A percentile compares a stretch with the other conserved stretches of the same genome.
These are phyloP conservation scores for Aromia moschata DNA, from an alignment of 2,888 invertebrate genomes.

Conservation along the genomic window DNA sequence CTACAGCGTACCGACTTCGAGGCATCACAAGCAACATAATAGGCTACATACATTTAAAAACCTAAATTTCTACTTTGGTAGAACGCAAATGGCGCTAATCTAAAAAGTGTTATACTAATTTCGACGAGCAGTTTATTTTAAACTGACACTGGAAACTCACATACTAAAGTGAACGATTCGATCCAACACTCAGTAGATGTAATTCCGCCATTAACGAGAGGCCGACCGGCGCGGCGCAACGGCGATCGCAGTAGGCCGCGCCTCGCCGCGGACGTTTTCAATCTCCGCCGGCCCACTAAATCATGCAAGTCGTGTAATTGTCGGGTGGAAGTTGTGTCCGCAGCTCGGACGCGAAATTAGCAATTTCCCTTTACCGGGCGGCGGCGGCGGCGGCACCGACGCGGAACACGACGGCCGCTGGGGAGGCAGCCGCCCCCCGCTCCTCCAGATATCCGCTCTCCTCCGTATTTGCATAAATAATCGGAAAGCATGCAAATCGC, in stretches of 20 bases:
- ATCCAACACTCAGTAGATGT: not conserved
- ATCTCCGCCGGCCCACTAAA: slow-evolving; percentile 26
- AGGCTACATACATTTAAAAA: not conserved
- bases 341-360: slow-evolving; percentile 60
- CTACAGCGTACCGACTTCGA: not conserved
- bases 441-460: no score
- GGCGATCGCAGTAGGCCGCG: not conserved
- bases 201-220: not conserved
- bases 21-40: not conserved
- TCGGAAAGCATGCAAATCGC: slow-evolving; percentile 63
- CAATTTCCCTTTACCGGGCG: slow-evolving; percentile 60
- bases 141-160: no score
- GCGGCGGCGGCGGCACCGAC: slow-evolving; percentile 40
- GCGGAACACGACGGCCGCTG: slow-evolving; percentile 55
- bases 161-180: not conserved
- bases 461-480: slow-evolving; percentile 63
- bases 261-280: slow-evolving; percentile 14
- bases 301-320: slow-evolving; percentile 53
- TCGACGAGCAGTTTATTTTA: no score
- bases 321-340: slow-evolving; percentile 46
- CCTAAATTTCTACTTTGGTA: no score
- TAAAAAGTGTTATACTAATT: no score
- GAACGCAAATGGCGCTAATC: no score
- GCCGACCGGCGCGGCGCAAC: slow-evolving; percentile 3
- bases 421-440: slow-evolving; percentile 52